phyloP scores from a whole-genome alignment of 2,797 vertebrate genomes.

The Myiotriccus ornatus region DNA sequence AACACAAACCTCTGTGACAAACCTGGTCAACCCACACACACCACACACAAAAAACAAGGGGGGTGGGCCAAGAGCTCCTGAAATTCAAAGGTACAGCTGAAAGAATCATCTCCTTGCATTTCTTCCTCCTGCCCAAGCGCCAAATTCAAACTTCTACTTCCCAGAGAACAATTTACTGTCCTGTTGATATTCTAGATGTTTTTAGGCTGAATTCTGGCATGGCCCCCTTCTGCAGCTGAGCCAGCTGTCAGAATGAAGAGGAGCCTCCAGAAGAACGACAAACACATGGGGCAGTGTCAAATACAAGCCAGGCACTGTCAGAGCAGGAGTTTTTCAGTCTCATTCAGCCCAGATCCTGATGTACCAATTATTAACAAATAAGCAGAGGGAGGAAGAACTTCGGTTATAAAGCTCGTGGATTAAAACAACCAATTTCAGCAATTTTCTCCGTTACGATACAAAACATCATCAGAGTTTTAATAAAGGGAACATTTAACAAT shows the following conservation, averaged over 20 bases:
- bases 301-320: constrained; percentile 48
- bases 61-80: background rate
- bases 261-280: constrained; percentile 56
- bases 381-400: background rate
- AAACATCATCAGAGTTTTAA: constrained; percentile 10
- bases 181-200: background rate
- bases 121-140: background rate
- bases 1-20: background rate
- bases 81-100: background rate
- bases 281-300: constrained; percentile 66
- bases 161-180: background rate
- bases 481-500: constrained; percentile 52
- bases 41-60: background rate
- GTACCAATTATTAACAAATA: constrained; percentile 1
- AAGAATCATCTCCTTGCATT: background rate
- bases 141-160: background rate
- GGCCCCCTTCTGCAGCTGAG: constrained; percentile 53
- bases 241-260: constrained; percentile 59
- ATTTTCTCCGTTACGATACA: constrained; percentile 23
- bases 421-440: constrained; percentile 23
- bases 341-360: constrained; percentile 22
- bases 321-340: constrained; percentile 42
- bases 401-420: background rate
- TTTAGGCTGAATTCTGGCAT: constrained; percentile 25
- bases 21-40: background rate